These are phyloP conservation scores for Ascidia mentula DNA, from an alignment of 23 tunicate genomes.

Conservation along the genomic window DNA sequence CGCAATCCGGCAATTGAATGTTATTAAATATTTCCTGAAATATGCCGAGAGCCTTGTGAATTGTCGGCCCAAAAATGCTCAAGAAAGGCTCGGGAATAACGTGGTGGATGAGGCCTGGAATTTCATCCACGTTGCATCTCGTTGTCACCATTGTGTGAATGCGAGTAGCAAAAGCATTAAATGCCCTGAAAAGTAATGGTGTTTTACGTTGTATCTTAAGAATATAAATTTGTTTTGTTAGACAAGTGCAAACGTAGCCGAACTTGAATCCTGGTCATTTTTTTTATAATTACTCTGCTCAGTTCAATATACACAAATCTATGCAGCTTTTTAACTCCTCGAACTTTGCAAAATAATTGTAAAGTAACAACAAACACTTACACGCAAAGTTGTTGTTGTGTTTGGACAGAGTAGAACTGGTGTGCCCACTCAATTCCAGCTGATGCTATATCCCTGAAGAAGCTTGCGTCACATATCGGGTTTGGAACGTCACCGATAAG, in stretches of 20 bases:
- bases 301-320: too few relatives aligned
- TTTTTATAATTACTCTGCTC: too few relatives aligned
- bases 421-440: background rate
- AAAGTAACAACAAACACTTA: background rate
- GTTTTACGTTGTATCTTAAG: too few relatives aligned
- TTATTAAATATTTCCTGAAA: background rate
- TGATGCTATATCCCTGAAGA: background rate
- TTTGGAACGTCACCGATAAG: background rate
- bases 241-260: too few relatives aligned
- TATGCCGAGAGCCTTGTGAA: background rate
- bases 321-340: too few relatives aligned
- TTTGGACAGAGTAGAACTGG: background rate
- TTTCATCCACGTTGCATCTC: background rate
- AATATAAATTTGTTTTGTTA: too few relatives aligned
- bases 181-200: too few relatives aligned
- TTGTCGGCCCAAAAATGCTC: background rate
- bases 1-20: background rate
- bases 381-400: conserved; percentile 8
- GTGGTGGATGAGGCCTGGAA: background rate
- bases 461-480: background rate
- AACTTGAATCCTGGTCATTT: too few relatives aligned
- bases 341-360: too few relatives aligned
- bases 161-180: background rate
- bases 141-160: background rate
- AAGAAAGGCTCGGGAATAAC: background rate